Evolutionary conservation across 2,797 vertebrate genomes (phyloP), one percentile per base, ranked within the genome.

Genomic region (Coluber constrictor): DNA sequence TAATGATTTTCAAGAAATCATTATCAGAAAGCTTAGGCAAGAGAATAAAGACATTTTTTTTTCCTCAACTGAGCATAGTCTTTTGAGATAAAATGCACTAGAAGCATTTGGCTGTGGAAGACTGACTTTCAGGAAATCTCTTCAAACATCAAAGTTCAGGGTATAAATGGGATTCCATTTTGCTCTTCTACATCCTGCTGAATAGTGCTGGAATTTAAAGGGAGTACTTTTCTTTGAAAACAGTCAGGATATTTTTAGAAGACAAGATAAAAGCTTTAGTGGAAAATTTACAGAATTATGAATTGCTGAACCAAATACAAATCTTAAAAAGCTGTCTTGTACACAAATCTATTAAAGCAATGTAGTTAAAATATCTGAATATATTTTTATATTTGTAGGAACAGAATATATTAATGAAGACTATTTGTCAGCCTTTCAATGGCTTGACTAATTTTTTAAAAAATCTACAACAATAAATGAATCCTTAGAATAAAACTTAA

Each of bases 51-150:
- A 94, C 91, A 96, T 96, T 92, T 95, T 93, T 51, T 86, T 51
- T 83, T 92, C 79, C 79, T 94, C 60, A 92, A 95, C 83, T 32
- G 94, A 92, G 93, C 95, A 93, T 94, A 96, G 90, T 92, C 93
- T 83, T 95, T 96, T 97, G 37, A 95, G 95, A 94, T 95, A 94
- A 96, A 93, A 94, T 94, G 87, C 79, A 63, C 70, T 88, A 92
- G 90, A 74, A 91, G 70, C 55, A 94, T 88, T 93, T 96, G 95
- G 94, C 94, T 74, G 32, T 47, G 43, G 88, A 51, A 51, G 61
- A 60, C 29, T 66, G 74, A 87, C 70, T 90, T 70, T 63, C 86
- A 95, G 87, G 93, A 96, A 96, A 96, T 96, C 91, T 92, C 93
- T 93, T 37, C 63, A 93, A 94, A 93, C 95, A 96, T 96, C 95